Evolutionary conservation across 2,113 vertebrate species (phyloP).

Genomic region (Lucifuga dentata): DNA sequence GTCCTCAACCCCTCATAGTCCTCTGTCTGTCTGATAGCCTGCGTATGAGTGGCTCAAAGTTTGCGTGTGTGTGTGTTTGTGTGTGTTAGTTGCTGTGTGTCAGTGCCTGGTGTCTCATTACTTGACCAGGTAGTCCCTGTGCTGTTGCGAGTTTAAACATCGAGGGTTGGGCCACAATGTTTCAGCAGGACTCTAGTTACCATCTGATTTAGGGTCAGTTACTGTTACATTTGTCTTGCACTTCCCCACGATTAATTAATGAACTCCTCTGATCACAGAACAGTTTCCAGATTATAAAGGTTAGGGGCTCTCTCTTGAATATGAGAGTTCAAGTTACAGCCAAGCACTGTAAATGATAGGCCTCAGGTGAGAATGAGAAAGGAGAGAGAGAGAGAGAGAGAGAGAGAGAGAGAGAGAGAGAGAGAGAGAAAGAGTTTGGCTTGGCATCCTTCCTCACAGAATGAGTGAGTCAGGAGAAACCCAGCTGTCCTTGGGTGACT

Average conservation of each 20-base stretch:
- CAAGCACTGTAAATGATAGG: conserved; percentile 74
- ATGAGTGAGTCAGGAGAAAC: conserved; percentile 39
- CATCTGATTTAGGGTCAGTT: conserved; percentile 68
- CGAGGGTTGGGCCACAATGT: conserved; percentile 22
- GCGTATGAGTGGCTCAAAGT: not conserved
- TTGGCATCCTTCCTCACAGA: conserved; percentile 19
- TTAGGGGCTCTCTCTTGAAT: conserved; percentile 57
- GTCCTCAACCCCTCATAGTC: not conserved
- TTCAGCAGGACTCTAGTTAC: conserved; percentile 69
- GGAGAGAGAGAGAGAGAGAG: conserved; percentile 30
- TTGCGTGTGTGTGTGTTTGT: conserved; percentile 20
- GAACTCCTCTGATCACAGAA: conserved; percentile 67
- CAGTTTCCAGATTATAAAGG: conserved; percentile 50
- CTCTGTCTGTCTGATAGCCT: conserved; percentile 15
- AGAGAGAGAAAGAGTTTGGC: conserved; percentile 4
- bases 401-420: conserved; percentile 17
- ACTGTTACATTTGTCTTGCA: conserved; percentile 48
- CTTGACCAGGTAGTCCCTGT: conserved; percentile 72
- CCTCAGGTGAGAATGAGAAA: conserved; percentile 68
- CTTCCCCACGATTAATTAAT: conserved; percentile 56
- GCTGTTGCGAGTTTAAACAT: conserved; percentile 44
- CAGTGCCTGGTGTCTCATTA: conserved; percentile 74
- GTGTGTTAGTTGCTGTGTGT: conserved; percentile 28
- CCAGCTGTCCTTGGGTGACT: conserved; percentile 51
- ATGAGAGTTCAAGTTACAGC: conserved; percentile 75